Base-by-base conservation (phyloP, 2,113 vertebrate species). In the Peromyscus californicus region DNA sequence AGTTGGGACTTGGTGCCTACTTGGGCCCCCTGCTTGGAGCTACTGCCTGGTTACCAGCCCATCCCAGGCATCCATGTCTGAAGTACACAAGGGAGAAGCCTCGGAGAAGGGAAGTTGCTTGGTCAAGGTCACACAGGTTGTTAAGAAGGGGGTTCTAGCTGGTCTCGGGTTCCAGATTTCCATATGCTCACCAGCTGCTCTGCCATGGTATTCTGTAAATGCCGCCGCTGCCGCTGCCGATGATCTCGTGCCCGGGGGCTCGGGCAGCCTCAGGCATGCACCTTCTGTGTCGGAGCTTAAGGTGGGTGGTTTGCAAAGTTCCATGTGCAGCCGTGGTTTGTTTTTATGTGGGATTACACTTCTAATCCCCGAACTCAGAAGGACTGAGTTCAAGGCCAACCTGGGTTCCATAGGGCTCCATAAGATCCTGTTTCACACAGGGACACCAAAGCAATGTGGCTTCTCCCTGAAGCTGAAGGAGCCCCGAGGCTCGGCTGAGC, bases 271-370 rank as follows among this genome's bases (percentile, higher is more conserved):
- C 8, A 9, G 63, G 48, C 36, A 9, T 1, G 12, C 0, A 4
- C 78, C 89, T 82, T 51, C 69, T 94, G 96, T 85, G 79, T n/a
- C 88, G 65, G 90, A 93, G 85, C 85, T 74, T 72, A 63, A 61
- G 84, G 82, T 21, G 89, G 93, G 67, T 63, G 89, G 89, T 96
- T 80, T 95, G 91, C 91, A 82, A 93, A 87, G 76, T 36, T 78
- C 51, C 85, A 51, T 0, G 0, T 36, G 80, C 19, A 3, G 17
- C n/a, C 61, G 59, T 82, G 84, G 75, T 76, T 91, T 67, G 72
- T 95, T 84, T 82, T 59, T 90, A 67, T 1, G 1, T 90, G 95
- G 12, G 59, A 70, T 88, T 5, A 0, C 75, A 74, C 24, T 21
- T 59, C 21, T 31, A 42, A 39, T 70, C 69, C 13, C 2, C 1